A percentile compares a stretch with the other conserved stretches of the same genome.
Conservation (phyloP, 2,888 invertebrate species). For the Autographa pulchrina region DNA sequence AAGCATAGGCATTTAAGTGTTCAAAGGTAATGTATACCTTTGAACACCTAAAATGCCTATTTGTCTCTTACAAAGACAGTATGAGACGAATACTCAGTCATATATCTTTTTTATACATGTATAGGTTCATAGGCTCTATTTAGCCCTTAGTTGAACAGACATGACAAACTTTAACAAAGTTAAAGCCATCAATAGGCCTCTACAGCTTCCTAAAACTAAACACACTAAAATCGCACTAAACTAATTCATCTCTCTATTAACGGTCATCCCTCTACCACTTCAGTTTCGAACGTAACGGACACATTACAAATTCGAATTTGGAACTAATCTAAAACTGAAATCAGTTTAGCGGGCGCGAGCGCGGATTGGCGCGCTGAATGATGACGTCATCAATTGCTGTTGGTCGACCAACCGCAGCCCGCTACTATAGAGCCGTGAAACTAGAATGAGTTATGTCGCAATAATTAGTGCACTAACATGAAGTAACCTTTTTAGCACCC, state of each 20-base stretch:
- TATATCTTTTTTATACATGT: no score
- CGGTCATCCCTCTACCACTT: constrained; percentile 30
- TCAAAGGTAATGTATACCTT: no score
- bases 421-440: constrained; percentile 54
- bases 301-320: constrained; percentile 80
- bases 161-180: no score
- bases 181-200: no score
- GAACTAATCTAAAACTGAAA: constrained; percentile 83
- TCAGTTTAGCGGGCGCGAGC: constrained; percentile 76
- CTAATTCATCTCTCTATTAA: constrained; percentile 48
- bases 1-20: no score
- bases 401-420: constrained; percentile 79
- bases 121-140: no score
- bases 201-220: no score
- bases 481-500: constrained; percentile 27
- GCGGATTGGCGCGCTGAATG: constrained; percentile 83
- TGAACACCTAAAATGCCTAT: no score
- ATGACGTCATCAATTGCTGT: constrained; percentile 86
- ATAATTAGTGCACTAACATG: constrained; percentile 52
- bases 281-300: constrained; percentile 52
- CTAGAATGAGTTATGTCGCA: constrained; percentile 64
- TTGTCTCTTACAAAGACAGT: no score
- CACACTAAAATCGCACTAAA: constrained; percentile 21
- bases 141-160: no score
- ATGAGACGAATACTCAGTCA: no score